Evolutionary conservation across 2,113 vertebrate genomes (phyloP).

Genomic region (Mionectes macconnelli): DNA sequence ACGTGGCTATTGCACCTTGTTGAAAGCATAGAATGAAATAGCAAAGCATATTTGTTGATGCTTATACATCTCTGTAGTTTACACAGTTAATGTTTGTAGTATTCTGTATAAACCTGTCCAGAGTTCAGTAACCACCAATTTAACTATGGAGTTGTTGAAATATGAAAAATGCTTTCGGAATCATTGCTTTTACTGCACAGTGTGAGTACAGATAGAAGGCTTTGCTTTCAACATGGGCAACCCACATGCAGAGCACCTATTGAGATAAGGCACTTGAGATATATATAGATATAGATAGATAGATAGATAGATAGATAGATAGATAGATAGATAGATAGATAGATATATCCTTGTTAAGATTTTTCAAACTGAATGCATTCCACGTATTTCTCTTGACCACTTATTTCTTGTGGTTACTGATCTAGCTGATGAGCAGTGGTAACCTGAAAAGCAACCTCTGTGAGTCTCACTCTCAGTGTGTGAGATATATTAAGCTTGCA

Average conservation of each 20-base stretch:
- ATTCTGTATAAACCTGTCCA: not conserved
- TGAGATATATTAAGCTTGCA: not conserved
- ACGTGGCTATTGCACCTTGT: not conserved
- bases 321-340: too few species aligned
- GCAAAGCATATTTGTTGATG: not conserved
- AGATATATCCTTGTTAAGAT: not conserved
- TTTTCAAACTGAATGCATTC: not conserved
- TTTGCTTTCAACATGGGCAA: not conserved
- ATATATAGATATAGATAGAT: too few species aligned
- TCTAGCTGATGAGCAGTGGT: not conserved
- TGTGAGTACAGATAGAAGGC: not conserved
- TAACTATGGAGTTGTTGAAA: not conserved
- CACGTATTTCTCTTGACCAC: fast-evolving
- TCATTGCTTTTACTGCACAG: not conserved
- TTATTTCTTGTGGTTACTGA: not conserved
- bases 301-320: too few species aligned
- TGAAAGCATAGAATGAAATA: not conserved
- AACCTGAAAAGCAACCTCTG: not conserved
- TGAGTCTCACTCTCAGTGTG: not conserved
- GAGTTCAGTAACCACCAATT: not conserved
- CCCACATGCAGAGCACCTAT: too few species aligned
- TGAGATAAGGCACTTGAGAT: not conserved
- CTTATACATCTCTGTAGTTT: not conserved
- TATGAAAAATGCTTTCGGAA: not conserved
- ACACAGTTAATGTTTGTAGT: not conserved